Evolutionary conservation across 2,888 invertebrate species (phyloP), one percentile per base, ranked within the genome.

Genomic region (Subacronicta megacephala): DNA sequence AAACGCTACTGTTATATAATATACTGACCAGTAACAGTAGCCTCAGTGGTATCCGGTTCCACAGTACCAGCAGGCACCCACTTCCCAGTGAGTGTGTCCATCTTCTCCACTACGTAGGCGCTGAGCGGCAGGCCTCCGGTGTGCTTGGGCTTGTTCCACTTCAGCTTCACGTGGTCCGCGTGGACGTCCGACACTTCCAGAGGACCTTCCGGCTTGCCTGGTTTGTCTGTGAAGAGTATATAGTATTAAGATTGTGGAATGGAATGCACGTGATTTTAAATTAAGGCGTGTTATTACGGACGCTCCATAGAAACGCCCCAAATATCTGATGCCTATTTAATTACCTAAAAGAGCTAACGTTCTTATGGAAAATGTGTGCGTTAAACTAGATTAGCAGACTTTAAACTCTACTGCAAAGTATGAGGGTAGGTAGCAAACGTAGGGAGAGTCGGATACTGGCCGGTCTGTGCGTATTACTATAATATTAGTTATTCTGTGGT

Each of bases 91-190:
- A 96, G 95, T 0, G 96, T 95, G 85, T 99, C 99, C 97, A 98
- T 98, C 91, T 99, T 99, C 94, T 99, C 99, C 64, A 99, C 95
- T 2, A 98, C 95, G 88, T 98, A 99, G 3, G 97, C 97, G 10
- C 97, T 97, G 69, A 99, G 96, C 4, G 99, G 99, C 38, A 98
- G 90, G 10, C 99, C 99, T 31, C 99, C 99, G 71, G 99, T 99
- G 89, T 99, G 99, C 87, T 98, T 98, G 0, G 99, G 99, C 81
- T 98, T 98, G 72, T 97, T 97, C 99, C 99, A 99, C 77, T 97
- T 96, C 10, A 99, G 94, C 81, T 98, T 98, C 83, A 98, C 99
- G 50, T 98, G 98, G 87, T 99, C 98, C 62, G 98, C 98, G 89
- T 98, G 98, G 0, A 99, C 96, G 84, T 99, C 98, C 0, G 95